Base-by-base conservation (phyloP, 2,888 invertebrate genomes). In the Tryphoninae sp. region DNA sequence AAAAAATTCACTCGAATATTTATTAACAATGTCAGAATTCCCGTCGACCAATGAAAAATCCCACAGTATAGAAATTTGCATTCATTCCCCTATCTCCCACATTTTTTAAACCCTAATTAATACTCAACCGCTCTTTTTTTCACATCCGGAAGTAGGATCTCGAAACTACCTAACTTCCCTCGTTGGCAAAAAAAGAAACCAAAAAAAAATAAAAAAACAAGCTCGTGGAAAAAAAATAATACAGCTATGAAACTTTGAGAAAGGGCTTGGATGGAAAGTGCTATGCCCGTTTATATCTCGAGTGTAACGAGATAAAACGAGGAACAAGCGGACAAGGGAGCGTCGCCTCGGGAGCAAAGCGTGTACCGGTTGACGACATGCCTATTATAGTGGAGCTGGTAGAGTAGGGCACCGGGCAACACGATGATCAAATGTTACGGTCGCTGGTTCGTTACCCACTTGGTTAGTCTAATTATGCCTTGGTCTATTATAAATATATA, bases 361-460 rank as follows among this genome's bases (percentile, higher is more conserved):
- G 67, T 19, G 11, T 33, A 33, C 68, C 13, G 42, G 16, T 55
- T 26, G 55, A 19, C 62, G 71, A 62, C 78, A 33, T 59, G 42
- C 55, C 65, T 33, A 59, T 73, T 67, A 67, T 62, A 23, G 73
- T 22, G 19, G 55, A 62, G 72, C 22, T 62, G 67, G 45, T 68
- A 65, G 72, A 78, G 75, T 77, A 67, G 80, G 78, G 74, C 74
- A 80, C 68, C 75, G 75, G 74, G 75, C 83, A 82, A 75, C 83
- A 82, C 73, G 84, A 86, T 86, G 84, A 86, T 84, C 82, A 84
- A 86, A 84, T 84, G 85, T 85, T 82, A 84, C 85, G 84, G 83
- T 85, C 83, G 84, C 83, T 85, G 83, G 81, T 81, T 85, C 80
- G 81, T 84, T 84, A 83, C 82, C 85, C 83, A 82, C 84, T 84